Conservation (phyloP, 2,888 invertebrate species). For the Orthonevra nobilis region DNA sequence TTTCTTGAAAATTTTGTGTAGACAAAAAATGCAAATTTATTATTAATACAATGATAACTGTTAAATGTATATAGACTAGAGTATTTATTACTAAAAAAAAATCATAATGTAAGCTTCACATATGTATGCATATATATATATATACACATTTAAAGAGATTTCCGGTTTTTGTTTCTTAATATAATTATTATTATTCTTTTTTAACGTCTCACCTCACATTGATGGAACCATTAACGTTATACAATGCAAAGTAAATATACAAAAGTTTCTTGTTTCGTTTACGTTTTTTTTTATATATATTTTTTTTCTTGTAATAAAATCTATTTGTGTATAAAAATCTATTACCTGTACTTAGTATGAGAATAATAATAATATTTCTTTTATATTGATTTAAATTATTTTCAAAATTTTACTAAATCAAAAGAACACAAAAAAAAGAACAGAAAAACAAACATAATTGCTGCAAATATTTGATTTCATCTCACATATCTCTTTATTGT, state of each 20-base stretch:
- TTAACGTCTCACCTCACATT: conserved; percentile 51
- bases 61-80: conserved; percentile 65
- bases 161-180: conserved; percentile 22
- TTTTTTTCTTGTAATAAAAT: conserved; percentile 61
- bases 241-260: conserved; percentile 59
- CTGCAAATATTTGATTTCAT: conserved; percentile 65
- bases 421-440: conserved; percentile 34
- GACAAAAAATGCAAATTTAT: conserved; percentile 5
- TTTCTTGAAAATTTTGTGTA: too few relatives aligned
- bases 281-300: too few relatives aligned
- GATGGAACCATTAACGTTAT: conserved; percentile 57
- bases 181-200: too few relatives aligned
- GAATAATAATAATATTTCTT: conserved; percentile 42
- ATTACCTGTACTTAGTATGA: conserved; percentile 65
- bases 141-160: conserved; percentile 38
- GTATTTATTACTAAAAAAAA: conserved; percentile 60
- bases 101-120: conserved; percentile 56
- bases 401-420: conserved; percentile 62
- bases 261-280: too few relatives aligned
- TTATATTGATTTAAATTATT: conserved; percentile 27
- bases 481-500: conserved; percentile 41
- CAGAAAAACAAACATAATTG: conserved; percentile 27
- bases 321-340: conserved; percentile 66
- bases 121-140: conserved; percentile 21
- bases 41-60: conserved; percentile 36